Percentiles rank a stretch among this genome's conserved stretches.
These are phyloP conservation scores for Carollia perspicillata DNA, from an alignment of 2,113 vertebrate genomes.

Conservation along the genomic window DNA sequence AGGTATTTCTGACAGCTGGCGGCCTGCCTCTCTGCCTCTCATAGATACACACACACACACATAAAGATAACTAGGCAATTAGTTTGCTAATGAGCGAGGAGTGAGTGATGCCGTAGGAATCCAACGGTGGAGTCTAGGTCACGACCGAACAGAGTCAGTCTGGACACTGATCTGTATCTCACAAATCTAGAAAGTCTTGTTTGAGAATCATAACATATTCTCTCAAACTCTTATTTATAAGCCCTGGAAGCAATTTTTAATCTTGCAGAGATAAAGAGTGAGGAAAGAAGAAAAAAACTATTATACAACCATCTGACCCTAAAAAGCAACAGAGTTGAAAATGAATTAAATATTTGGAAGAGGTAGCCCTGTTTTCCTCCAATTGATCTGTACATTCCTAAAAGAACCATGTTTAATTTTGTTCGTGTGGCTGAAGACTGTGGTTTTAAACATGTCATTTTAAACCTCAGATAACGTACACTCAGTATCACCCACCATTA, in stretches of 20 bases:
- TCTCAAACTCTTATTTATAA: neutral
- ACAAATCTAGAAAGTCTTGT: neutral
- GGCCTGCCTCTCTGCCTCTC: neutral
- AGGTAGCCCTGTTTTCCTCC: neutral
- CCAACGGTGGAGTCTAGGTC: neutral
- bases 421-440: neutral
- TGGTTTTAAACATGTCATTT: neutral
- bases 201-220: neutral
- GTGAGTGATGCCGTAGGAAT: neutral
- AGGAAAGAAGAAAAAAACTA: neutral
- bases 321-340: constrained; percentile 28
- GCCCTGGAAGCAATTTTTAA: neutral
- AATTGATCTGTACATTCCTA: neutral
- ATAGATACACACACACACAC: neutral
- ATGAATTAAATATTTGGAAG: constrained; percentile 23
- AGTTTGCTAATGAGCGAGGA: neutral
- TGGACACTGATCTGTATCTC: neutral
- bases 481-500: neutral
- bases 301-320: neutral
- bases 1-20: neutral
- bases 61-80: neutral
- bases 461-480: neutral
- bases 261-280: neutral
- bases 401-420: neutral
- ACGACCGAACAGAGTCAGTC: neutral